Percentiles rank a stretch among this genome's conserved stretches.
Evolutionary conservation across 2,888 invertebrate genomes (phyloP).

Genomic region (Lathronympha strigana): DNA sequence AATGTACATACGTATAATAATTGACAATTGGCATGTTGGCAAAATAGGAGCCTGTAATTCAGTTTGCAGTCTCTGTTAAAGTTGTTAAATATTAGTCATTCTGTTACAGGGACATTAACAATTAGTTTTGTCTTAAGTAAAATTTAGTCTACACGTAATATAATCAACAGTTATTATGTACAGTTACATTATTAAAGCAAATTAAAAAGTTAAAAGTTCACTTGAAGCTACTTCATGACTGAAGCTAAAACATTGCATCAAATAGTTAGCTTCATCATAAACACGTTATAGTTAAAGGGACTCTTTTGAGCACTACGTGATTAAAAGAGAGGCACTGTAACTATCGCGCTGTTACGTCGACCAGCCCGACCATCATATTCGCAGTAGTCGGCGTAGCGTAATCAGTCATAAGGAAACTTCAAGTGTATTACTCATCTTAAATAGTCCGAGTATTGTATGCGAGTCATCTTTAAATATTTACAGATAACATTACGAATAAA

Average conservation of each 20-base stretch:
- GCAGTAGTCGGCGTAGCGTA: too few relatives aligned
- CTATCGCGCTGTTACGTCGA: too few relatives aligned
- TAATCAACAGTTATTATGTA: constrained; percentile 31
- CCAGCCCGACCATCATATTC: too few relatives aligned
- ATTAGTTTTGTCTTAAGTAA: constrained; percentile 34
- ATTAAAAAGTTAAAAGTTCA: constrained; percentile 11
- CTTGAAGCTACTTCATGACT: constrained; percentile 1
- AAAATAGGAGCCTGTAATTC: neutral
- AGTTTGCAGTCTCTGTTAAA: constrained; percentile 21
- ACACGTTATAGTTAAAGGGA: too few relatives aligned
- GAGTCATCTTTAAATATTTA: constrained; percentile 11
- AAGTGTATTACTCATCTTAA: constrained; percentile 10
- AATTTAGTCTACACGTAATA: constrained; percentile 22
- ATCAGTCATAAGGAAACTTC: constrained; percentile 11
- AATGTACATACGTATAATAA: neutral
- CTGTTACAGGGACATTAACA: constrained; percentile 31
- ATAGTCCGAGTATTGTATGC: constrained; percentile 4
- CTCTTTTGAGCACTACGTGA: too few relatives aligned
- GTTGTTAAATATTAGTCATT: constrained; percentile 36
- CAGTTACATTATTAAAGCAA: constrained; percentile 31
- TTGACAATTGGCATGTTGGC: neutral
- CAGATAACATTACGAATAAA: constrained; percentile 28
- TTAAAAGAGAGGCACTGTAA: too few relatives aligned
- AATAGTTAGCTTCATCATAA: too few relatives aligned
- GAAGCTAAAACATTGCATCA: neutral